These are phyloP conservation scores for Antrozous pallidus DNA, from an alignment of 2,797 vertebrate genomes.

Conservation along the genomic window DNA sequence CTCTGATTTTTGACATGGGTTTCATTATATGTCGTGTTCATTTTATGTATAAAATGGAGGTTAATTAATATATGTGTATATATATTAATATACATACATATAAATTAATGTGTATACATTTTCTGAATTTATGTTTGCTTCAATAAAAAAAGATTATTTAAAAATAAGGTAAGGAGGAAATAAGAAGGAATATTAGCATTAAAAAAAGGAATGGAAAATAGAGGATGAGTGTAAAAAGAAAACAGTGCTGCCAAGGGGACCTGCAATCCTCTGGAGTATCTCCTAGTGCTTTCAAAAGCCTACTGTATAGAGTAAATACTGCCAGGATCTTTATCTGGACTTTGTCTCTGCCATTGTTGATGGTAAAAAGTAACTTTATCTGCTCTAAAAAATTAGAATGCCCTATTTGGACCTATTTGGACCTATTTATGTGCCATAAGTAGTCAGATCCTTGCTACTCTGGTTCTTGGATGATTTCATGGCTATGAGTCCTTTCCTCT, in stretches of 20 bases:
- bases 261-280: neutral
- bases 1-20: neutral
- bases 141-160: neutral
- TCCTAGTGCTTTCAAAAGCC: neutral
- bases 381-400: neutral
- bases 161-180: neutral
- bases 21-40: neutral
- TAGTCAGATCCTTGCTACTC: neutral
- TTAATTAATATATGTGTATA: no score
- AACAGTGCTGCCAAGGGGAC: neutral
- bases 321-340: neutral
- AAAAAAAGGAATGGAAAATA: neutral
- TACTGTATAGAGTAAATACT: neutral
- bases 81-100: no score
- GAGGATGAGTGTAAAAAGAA: neutral
- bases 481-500: neutral
- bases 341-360: neutral
- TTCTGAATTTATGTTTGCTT: neutral
- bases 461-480: neutral
- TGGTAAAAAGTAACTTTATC: neutral
- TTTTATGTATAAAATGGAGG: neutral
- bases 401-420: neutral
- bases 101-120: no score
- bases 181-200: neutral
- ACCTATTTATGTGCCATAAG: neutral